Evolutionary conservation across 2,113 vertebrate species (phyloP).

Genomic region (Pluvianellus socialis): DNA sequence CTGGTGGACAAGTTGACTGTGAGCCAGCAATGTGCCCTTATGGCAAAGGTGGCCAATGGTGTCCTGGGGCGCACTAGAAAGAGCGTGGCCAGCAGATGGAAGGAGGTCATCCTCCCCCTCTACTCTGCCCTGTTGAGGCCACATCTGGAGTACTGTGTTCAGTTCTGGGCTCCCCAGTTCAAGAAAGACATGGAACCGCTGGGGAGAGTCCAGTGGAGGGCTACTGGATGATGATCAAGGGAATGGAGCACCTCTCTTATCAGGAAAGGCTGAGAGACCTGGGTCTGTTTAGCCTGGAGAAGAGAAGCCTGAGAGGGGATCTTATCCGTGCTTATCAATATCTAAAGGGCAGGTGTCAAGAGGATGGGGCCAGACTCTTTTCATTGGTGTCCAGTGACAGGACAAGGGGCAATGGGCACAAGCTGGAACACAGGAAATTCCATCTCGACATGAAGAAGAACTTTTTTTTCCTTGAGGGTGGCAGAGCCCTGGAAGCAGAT

Average conservation of each 20-base stretch:
- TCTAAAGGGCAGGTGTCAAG: background rate
- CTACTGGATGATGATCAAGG: background rate
- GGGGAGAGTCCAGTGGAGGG: background rate
- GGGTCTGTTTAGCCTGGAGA: background rate
- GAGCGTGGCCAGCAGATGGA: background rate
- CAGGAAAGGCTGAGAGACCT: background rate
- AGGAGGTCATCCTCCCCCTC: background rate
- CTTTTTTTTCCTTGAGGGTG: background rate
- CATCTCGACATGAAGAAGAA: background rate
- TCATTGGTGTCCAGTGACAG: background rate
- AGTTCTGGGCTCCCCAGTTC: background rate
- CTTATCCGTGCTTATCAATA: background rate
- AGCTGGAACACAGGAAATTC: background rate
- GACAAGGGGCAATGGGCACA: background rate
- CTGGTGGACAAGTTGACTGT: background rate
- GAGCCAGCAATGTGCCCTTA: background rate
- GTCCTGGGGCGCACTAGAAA: background rate
- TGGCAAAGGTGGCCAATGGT: background rate
- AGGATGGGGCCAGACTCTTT: too few species aligned
- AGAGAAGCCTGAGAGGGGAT: background rate
- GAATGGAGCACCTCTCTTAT: background rate
- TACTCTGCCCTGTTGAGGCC: background rate
- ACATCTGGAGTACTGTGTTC: background rate
- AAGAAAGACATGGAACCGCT: background rate
- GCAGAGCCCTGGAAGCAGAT: background rate